Percentiles rank a stretch among this genome's conserved stretches.
phyloP scores from a whole-genome alignment of 2,113 vertebrate genomes.

The Scortum barcoo region DNA sequence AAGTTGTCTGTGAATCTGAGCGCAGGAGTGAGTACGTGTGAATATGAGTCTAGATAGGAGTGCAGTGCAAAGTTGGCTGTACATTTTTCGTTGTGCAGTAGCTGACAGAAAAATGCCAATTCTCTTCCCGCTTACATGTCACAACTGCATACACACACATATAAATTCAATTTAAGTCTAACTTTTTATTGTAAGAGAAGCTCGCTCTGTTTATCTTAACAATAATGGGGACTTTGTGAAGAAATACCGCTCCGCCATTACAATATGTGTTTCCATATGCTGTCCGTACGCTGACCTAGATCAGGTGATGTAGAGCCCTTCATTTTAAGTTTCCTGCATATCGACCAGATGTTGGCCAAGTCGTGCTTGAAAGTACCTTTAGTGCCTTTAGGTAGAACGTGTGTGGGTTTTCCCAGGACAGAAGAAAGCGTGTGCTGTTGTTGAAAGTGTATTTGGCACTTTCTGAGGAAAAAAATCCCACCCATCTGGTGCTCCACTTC shows the following conservation, averaged over 20 bases:
- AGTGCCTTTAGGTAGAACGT: neutral
- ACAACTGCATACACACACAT: neutral
- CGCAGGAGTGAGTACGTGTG: neutral
- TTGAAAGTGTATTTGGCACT: slow-evolving; percentile 15
- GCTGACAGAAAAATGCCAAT: neutral
- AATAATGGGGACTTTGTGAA: slow-evolving; percentile 5
- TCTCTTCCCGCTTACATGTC: neutral
- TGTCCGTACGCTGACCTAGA: slow-evolving; percentile 10
- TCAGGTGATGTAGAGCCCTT: neutral
- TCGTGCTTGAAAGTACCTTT: neutral
- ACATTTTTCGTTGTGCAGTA: slow-evolving; percentile 5
- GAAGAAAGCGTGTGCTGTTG: neutral
- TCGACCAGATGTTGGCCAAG: neutral
- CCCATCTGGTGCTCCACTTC: slow-evolving; percentile 21
- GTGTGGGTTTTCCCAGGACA: neutral
- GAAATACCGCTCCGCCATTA: neutral
- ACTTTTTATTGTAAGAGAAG: neutral
- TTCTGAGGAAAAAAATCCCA: slow-evolving; percentile 20
- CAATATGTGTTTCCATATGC: neutral
- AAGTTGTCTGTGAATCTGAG: neutral
- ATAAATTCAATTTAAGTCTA: neutral
- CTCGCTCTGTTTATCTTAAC: neutral
- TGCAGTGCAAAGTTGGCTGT: neutral
- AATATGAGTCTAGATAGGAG: neutral
- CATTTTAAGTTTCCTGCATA: neutral